Evolutionary conservation across 2,113 vertebrate species (phyloP), one percentile per base, ranked within the genome.

Genomic region (Kryptolebias marmoratus): DNA sequence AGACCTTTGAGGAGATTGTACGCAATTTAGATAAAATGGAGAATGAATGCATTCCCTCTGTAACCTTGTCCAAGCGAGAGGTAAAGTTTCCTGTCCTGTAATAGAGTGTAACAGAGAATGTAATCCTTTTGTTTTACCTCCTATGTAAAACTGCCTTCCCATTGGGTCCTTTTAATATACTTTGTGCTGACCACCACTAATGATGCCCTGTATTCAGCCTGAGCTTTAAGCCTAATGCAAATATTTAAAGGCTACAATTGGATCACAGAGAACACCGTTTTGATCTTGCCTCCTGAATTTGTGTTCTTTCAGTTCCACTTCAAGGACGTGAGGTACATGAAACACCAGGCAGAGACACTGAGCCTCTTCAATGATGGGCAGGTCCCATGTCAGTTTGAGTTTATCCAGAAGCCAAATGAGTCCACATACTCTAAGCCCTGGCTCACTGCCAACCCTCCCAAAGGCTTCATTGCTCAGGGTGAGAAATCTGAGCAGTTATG

Each of bases 31-130:
- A 99, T 71, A 98, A 98, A 87, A 91, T 96, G 95, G 98, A 99
- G 89, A 99, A 99, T 12, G 97, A 96, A 74, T 97, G 94, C 80
- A 98, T 99, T 84, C 97, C 98, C 16, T 99, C 97, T 0, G 96
- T 97, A 64, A 92, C 94, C 0, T 87, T 98, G 14, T 96, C 96
- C 53, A 91, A 89, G 67, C 90, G 86, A 84, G 97, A 98, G 95
- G 98, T 99, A 92, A 79, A 81, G 8, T 65, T 64, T 44, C 32
- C 4, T 10, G 14, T 63, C 16, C 2, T 16, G 30, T 67, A 31
- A 18, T 69, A 22, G 9, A 62, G 1, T 45, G 16, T 62, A 73
- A 52, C 57, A 11, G 1, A 53, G 66, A 47, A 30, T 31, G 5
- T 30, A 22, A 64, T 44, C 14, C 15, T 52, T 16, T 50, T n/a